Percentiles rank a stretch among this genome's conserved stretches.
Evolutionary conservation across 1,140 invertebrate genomes (phyloP).

Genomic region (Penaeus indicus): DNA sequence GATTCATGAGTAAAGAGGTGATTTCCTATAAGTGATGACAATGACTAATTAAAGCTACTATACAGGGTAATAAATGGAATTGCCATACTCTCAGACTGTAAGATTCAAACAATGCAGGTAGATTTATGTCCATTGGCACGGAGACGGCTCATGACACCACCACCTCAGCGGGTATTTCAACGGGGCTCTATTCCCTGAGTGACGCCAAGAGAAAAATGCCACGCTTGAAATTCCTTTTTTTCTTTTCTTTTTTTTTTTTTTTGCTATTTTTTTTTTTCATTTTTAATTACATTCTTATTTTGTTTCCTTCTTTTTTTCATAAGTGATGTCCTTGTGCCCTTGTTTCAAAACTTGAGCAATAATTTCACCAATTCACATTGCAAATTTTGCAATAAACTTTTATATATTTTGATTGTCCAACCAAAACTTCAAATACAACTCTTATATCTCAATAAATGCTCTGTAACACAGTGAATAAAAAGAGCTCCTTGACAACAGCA

Average conservation of each 20-base stretch:
- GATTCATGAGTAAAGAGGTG: conserved; percentile 1
- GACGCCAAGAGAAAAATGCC: conserved; percentile 4
- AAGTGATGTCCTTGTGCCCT: conserved; percentile 24
- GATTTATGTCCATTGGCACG: too few relatives aligned
- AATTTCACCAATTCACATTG: conserved; percentile 34
- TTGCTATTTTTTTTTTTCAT: too few relatives aligned
- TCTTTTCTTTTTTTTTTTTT: too few relatives aligned
- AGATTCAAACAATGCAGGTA: too few relatives aligned
- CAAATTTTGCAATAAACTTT: conserved; percentile 54
- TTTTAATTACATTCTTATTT: too few relatives aligned
- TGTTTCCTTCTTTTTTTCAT: background rate
- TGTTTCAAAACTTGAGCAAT: conserved; percentile 56
- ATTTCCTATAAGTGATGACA: conserved; percentile 15
- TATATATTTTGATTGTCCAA: conserved; percentile 60
- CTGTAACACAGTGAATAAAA: conserved; percentile 59
- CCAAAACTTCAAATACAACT: conserved; percentile 58
- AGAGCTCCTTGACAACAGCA: conserved; percentile 58
- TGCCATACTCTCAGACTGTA: background rate
- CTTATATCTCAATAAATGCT: conserved; percentile 58
- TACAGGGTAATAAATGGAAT: conserved; percentile 16
- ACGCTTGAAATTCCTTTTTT: conserved; percentile 7
- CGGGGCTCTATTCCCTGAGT: too few relatives aligned
- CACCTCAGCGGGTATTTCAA: too few relatives aligned
- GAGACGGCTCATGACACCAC: too few relatives aligned
- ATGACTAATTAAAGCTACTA: conserved; percentile 40